A percentile compares a stretch with the other conserved stretches of the same genome.
Conservation (phyloP, 2,113 vertebrate genomes). For the Bos indicus region DNA sequence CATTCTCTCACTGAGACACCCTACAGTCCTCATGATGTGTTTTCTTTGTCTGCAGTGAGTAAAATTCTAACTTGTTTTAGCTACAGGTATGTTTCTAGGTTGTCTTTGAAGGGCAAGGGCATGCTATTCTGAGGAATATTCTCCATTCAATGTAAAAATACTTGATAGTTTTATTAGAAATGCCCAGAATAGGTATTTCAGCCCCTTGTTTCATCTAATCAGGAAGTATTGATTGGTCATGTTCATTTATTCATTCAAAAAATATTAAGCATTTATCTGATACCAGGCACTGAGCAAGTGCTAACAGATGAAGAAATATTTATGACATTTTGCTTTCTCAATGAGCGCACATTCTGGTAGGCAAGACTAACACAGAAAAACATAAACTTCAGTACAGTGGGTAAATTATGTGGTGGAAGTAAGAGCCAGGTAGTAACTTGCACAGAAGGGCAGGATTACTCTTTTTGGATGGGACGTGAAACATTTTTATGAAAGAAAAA, state of each 20-base stretch:
- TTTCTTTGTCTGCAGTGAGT: not conserved
- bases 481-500: conserved; percentile 2
- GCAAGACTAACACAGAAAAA: not conserved
- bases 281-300: not conserved
- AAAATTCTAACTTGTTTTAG: not conserved
- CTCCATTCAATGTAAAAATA: not conserved
- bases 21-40: not conserved
- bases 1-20: not conserved
- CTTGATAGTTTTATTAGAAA: not conserved
- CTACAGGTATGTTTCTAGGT: not conserved
- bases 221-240: not conserved
- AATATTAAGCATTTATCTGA: not conserved
- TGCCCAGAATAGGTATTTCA: not conserved
- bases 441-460: not conserved
- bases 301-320: not conserved
- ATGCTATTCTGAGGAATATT: not conserved
- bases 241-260: conserved; percentile 9
- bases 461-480: not conserved
- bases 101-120: not conserved
- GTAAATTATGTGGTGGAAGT: not conserved
- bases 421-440: not conserved
- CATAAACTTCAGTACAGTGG: not conserved
- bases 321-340: not conserved
- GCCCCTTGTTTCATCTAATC: not conserved
- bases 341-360: not conserved